Percentiles rank a stretch among this genome's conserved stretches.
These are phyloP conservation scores for Lasius fuliginosus DNA, from an alignment of 2,888 invertebrate genomes.

Conservation along the genomic window DNA sequence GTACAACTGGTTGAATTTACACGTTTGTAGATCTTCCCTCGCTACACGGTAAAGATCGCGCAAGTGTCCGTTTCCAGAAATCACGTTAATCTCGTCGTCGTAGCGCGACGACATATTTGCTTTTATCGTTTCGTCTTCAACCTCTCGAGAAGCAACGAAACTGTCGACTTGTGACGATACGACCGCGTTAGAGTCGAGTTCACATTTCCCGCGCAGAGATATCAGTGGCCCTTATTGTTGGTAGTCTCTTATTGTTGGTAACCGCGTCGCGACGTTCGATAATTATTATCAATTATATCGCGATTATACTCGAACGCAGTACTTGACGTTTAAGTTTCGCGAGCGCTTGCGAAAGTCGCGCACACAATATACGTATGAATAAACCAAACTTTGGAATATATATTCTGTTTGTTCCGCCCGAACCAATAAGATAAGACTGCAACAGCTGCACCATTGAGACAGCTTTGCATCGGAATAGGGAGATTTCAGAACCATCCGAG, in stretches of 20 bases:
- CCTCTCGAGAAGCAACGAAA: constrained; percentile 56
- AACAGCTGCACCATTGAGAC: too few species aligned
- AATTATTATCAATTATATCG: constrained; percentile 42
- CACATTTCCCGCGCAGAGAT: constrained; percentile 3
- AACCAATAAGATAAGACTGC: background rate
- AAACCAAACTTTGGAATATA: constrained; percentile 22
- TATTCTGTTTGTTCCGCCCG: background rate
- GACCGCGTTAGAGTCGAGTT: constrained; percentile 48
- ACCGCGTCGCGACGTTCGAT: background rate
- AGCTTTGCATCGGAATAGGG: background rate
- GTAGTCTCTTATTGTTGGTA: background rate
- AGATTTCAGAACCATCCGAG: background rate
- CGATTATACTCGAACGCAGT: background rate
- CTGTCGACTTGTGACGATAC: constrained; percentile 49
- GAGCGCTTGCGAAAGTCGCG: background rate
- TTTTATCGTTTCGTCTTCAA: constrained; percentile 53
- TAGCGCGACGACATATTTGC: constrained; percentile 10
- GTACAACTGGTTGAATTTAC: constrained; percentile 18
- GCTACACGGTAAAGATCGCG: background rate
- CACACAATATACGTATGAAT: background rate
- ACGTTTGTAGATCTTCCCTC: background rate
- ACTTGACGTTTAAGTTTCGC: background rate
- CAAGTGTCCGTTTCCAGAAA: constrained; percentile 39
- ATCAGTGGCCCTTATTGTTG: background rate
- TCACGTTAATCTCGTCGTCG: constrained; percentile 58